phyloP scores from a whole-genome alignment of 2,888 invertebrate genomes.

The Stenurella melanura region DNA sequence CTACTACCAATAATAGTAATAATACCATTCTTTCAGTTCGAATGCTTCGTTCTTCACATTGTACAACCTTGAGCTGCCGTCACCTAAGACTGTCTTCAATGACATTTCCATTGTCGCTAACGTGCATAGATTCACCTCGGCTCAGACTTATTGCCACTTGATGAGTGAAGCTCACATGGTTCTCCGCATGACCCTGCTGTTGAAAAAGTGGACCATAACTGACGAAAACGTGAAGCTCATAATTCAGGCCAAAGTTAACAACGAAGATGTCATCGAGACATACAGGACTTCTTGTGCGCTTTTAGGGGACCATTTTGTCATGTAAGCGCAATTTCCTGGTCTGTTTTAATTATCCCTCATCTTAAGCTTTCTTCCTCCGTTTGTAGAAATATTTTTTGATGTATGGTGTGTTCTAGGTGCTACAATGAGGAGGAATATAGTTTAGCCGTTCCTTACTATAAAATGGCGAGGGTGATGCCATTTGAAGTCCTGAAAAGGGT shows the following conservation, averaged over 20 bases:
- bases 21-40: slow-evolving; percentile 62
- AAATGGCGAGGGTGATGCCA: slow-evolving; percentile 75
- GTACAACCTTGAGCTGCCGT: slow-evolving; percentile 82
- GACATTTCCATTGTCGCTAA: slow-evolving; percentile 83
- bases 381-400: background rate
- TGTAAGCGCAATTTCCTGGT: slow-evolving; percentile 66
- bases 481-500: slow-evolving; percentile 73
- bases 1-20: background rate
- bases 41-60: slow-evolving; percentile 79
- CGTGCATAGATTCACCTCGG: slow-evolving; percentile 78
- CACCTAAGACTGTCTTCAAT: slow-evolving; percentile 79
- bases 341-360: background rate
- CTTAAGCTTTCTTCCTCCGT: background rate
- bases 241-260: slow-evolving; percentile 61
- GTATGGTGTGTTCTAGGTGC: slow-evolving; percentile 59
- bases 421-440: slow-evolving; percentile 65
- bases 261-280: slow-evolving; percentile 71
- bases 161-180: slow-evolving; percentile 84
- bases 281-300: slow-evolving; percentile 76
- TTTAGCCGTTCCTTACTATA: slow-evolving; percentile 76
- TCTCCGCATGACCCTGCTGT: slow-evolving; percentile 74
- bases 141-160: slow-evolving; percentile 82
- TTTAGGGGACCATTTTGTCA: slow-evolving; percentile 76
- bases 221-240: slow-evolving; percentile 68
- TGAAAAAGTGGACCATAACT: slow-evolving; percentile 68